Evolutionary conservation across 30 jellyfish, hydroid and myxozoan genomes (phyloP), one percentile per base, ranked within the genome.

Genomic region (Clytia hemisphaerica): DNA sequence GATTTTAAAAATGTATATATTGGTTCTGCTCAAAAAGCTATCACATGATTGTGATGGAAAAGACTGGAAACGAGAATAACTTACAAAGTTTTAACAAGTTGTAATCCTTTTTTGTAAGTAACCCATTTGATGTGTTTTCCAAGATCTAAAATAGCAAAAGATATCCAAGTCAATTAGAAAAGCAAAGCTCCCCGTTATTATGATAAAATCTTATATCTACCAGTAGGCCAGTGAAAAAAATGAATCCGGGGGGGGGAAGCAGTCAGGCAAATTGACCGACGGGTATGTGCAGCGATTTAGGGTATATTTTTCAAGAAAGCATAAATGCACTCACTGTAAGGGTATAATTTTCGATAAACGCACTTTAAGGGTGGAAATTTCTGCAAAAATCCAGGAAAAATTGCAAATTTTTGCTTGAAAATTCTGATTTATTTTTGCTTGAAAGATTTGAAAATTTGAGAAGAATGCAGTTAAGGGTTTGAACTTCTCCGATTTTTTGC

Each of bases 41-140:
- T 46, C 10, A n/a, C 9, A n/a, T 40, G 14, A 40, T 40, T 10
- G 16, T 40, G 16, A 10, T 9, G 60, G 18, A 3, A 4, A 46
- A 46, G 10, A n/a, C 30, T 31, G 60, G 30, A 46, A n/a, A 31
- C 60, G 60, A 16, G 38, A 28, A 19, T 6, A 9, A 67, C 99
- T 81, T 77, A 91, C 99, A 73, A 83, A 24, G 82, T 66, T 49
- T 77, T 76, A 24, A 95, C 94, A 25, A 82, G 34, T 35, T 44
- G 57, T 55, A 73, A 48, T 31, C 92, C 95, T 1, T 82, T 85
- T 15, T 82, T 83, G 65, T 80, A 83, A 1, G 87, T 71, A 38
- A 75, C 85, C 94, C 94, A 91, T 22, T 75, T 67, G 61, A 91
- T 48, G 33, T 91, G 99, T 63, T 83, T 82, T 15, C 99, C 99